Base-by-base conservation (phyloP, 2,113 vertebrate genomes). In the Columba livia region DNA sequence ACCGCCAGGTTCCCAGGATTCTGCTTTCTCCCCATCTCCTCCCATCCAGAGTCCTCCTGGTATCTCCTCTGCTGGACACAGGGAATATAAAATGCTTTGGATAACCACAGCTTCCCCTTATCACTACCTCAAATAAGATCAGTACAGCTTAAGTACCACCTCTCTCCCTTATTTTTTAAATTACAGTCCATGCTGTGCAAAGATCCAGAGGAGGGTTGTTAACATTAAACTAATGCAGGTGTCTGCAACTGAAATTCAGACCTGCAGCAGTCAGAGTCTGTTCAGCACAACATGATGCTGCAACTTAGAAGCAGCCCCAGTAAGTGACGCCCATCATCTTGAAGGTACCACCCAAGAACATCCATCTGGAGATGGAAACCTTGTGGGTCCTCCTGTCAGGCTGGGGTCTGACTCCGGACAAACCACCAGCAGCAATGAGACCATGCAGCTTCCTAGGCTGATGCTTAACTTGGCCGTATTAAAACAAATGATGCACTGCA, bases 291-390 rank as follows among this genome's bases (percentile, higher is more conserved):
- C 8, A 7, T 3, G 19, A 18, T 1, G 1, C 42, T 47, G n/a
- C 24, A 34, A 38, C 17, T 10, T 4, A 29, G 53, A 53, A 69
- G 69, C 8, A 11, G 56, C 48, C 26, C 15, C 66, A 17, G 20
- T 3, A n/a, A 32, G 28, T 50, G 47, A n/a, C 44, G 42, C 2
- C 21, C 38, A 1, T 4, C 31, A 44, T 57, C 78, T 19, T 4
- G 13, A 32, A 40, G 25, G 21, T 16, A 21, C 44, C 51, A 2
- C 53, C 4, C 51, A 25, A 0, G n/a, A 58, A 28, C 8, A 23
- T 40, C 57, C 64, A 44, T 2, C 11, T 10, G 0, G 7, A 26
- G 15, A 15, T 1, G 1, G 32, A 75, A 69, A 2, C 54, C 8
- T 0, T 9, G 21, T 1, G 0, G 36, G 15, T 56, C 18, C 74